phyloP scores from a whole-genome alignment of 1,140 invertebrate species.

The Leptoteleia sp. region DNA sequence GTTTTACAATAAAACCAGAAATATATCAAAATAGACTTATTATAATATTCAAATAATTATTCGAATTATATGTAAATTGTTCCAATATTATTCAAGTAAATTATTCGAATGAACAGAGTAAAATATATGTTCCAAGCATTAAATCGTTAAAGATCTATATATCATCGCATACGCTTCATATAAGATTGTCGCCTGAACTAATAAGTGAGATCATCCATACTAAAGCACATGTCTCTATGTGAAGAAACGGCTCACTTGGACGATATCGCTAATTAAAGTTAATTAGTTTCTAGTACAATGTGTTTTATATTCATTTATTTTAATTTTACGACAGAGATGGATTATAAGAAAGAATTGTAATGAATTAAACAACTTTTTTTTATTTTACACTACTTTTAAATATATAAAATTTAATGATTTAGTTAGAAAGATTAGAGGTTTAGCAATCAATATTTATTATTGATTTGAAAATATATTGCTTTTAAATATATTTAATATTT shows the following conservation, averaged over 20 bases:
- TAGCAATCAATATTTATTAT: no score
- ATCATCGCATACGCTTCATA: constrained; percentile 17
- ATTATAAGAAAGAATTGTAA: not conserved
- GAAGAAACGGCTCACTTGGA: constrained; percentile 53
- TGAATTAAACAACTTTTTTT: not conserved
- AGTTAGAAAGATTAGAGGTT: no score
- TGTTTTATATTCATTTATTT: not conserved
- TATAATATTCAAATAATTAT: no score
- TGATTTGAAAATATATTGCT: no score
- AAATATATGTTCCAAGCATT: not conserved
- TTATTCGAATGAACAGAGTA: not conserved
- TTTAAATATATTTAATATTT: no score
- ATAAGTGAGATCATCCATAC: constrained; percentile 15
- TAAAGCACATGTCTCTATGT: constrained; percentile 29
- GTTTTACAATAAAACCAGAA: no score
- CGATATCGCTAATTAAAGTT: constrained; percentile 58
- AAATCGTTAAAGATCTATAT: constrained; percentile 4
- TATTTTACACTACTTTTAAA: no score
- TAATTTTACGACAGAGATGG: not conserved
- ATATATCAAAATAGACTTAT: no score
- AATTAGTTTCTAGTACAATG: constrained; percentile 41
- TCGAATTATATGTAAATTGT: no score
- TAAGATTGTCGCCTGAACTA: constrained; percentile 22
- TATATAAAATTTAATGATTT: no score
- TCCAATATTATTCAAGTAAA: not conserved